Conservation (phyloP, 2,113 vertebrate genomes). For the Carollia perspicillata region DNA sequence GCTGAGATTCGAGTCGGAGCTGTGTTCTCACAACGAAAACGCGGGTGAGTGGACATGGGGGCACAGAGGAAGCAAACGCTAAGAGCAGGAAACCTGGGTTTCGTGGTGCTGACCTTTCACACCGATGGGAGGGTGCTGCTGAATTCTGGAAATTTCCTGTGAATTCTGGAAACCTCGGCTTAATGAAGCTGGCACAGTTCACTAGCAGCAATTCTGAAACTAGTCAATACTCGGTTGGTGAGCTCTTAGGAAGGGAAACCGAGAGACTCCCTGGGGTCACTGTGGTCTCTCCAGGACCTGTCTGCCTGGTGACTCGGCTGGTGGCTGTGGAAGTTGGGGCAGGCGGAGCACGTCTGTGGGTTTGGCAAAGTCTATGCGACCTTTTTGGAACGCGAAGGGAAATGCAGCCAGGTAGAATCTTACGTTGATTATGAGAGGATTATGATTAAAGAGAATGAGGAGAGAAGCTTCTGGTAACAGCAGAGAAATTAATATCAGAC, state of each 20-base stretch:
- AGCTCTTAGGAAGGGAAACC: background rate
- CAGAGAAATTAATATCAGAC: background rate
- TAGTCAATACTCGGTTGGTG: no score
- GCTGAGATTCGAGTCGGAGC: background rate
- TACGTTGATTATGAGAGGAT: background rate
- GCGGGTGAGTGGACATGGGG: background rate
- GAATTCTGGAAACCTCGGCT: background rate
- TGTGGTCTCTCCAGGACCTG: background rate
- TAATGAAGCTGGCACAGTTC: fast-evolving
- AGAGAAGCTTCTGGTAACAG: background rate
- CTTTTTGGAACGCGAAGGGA: background rate
- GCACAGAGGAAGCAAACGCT: background rate
- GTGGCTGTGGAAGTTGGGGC: background rate
- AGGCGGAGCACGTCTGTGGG: background rate
- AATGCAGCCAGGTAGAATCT: no score
- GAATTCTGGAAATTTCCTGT: background rate
- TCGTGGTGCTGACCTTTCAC: background rate
- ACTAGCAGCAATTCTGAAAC: background rate
- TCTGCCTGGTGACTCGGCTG: background rate
- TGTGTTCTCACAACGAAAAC: background rate
- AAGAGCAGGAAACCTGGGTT: background rate
- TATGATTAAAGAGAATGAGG: background rate
- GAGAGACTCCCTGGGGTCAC: background rate
- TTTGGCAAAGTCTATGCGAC: background rate
- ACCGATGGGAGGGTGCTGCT: fast-evolving